Evolutionary conservation across 2,888 invertebrate genomes (phyloP), one percentile per base, ranked within the genome.

Genomic region (Augochlorella aurata): DNA sequence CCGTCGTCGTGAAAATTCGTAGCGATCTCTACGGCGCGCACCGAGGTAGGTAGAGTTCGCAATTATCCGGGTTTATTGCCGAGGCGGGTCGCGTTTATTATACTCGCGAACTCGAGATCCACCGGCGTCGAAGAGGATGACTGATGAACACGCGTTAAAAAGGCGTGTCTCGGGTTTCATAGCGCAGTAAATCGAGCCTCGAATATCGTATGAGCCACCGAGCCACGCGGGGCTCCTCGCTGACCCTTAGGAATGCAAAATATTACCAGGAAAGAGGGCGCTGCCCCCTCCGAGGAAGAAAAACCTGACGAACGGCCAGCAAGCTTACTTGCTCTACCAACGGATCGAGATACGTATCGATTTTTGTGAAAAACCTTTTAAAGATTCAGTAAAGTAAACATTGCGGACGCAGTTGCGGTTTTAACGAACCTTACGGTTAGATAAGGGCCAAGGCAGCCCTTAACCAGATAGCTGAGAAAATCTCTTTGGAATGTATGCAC

Each of bases 131-230:
- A 52, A 74, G 74, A n/a, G 52, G 85, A 87, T 85, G 87, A 87
- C 83, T 85, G 79, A 83, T 80, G 81, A 79, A 85, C 88, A 73
- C 77, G 72, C 83, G 79, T 67, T 79, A 63, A 72, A 77, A 82
- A 83, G 88, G 88, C 75, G 85, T 81, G 85, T 63, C 85, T 74
- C 79, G 73, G 24, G 83, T 79, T 85, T 85, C 83, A 75, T 79
- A 85, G 77, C 54, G 66, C 67, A 58, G 73, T 87, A 87, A 87
- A 87, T 87, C 85, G 83, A 81, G 82, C 82, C 74, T 79, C 61
- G 72, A 77, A 79, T 79, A 78, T 83, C 81, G 45, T 52, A 47
- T 18, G 76, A 68, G 63, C 73, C 79, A 83, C 74, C 79, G 76
- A 49, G 68, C 79, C 77, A 68, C 80, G 84, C 80, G 44, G 63